phyloP scores from a whole-genome alignment of 1,140 invertebrate species.

The Sinonovacula constricta region DNA sequence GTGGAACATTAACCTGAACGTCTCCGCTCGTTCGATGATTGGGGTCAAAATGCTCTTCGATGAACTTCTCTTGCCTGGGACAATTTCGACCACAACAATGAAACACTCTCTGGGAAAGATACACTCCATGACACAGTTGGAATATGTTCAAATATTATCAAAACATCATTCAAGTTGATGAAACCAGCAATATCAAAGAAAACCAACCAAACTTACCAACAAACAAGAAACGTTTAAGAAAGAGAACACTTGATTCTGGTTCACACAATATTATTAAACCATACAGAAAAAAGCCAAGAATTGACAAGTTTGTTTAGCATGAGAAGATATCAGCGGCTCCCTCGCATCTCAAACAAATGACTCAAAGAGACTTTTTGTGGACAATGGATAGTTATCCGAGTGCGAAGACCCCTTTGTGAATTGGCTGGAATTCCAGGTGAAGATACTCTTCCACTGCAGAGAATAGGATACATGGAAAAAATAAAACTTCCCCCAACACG shows the following conservation, averaged over 20 bases:
- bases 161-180: not conserved
- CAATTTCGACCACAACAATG: slow-evolving; percentile 78
- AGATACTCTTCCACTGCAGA: slow-evolving; percentile 29
- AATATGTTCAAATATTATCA: slow-evolving; percentile 62
- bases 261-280: not conserved
- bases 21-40: too few relatives aligned
- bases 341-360: not conserved
- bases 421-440: slow-evolving; percentile 10
- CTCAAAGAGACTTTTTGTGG: not conserved
- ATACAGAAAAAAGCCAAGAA: slow-evolving; percentile 25
- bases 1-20: too few relatives aligned
- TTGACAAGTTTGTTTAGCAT: not conserved
- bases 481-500: slow-evolving; percentile 21
- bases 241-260: not conserved
- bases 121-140: slow-evolving; percentile 80
- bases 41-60: too few relatives aligned
- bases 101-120: slow-evolving; percentile 77
- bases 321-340: not conserved
- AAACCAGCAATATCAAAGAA: not conserved
- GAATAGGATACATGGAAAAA: slow-evolving; percentile 44
- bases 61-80: slow-evolving; percentile 77
- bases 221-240: not conserved
- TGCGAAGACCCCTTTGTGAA: slow-evolving; percentile 7
- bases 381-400: not conserved
- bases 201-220: not conserved